These are phyloP conservation scores for Etheostoma nigrum DNA, from an alignment of 2,797 vertebrate genomes.

Conservation along the genomic window DNA sequence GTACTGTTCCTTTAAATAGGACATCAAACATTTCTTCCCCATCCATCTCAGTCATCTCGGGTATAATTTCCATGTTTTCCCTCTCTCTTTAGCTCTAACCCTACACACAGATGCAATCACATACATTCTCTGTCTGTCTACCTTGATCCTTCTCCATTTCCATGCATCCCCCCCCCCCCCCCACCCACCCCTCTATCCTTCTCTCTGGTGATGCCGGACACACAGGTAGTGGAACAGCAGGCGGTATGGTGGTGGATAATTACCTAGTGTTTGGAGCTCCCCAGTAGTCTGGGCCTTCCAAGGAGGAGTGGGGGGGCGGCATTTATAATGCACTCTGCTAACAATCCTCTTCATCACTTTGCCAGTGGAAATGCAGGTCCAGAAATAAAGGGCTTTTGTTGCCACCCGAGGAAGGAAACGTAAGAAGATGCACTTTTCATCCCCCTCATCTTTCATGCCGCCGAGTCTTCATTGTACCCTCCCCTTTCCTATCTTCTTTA, in stretches of 20 bases:
- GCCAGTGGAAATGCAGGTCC: conserved; percentile 44
- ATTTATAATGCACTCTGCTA: conserved; percentile 88
- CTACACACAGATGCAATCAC: conserved; percentile 3
- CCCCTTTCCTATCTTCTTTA: background rate
- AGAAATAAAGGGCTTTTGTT: conserved; percentile 65
- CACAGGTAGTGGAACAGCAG: conserved; percentile 94
- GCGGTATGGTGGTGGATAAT: conserved; percentile 91
- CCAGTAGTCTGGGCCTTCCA: conserved; percentile 91
- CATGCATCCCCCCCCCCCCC: conserved; percentile 24
- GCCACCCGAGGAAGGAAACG: conserved; percentile 87
- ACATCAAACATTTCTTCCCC: conserved; percentile 21
- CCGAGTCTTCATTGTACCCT: conserved; percentile 8
- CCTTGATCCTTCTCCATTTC: conserved; percentile 55
- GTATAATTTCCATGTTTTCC: conserved; percentile 17
- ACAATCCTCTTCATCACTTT: conserved; percentile 50
- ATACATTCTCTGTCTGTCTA: conserved; percentile 35
- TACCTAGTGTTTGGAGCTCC: conserved; percentile 97
- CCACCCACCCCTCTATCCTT: conserved; percentile 42
- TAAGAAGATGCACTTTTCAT: conserved; percentile 87
- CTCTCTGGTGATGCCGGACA: conserved; percentile 85
- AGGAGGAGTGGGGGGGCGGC: conserved; percentile 81
- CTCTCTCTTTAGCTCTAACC: conserved; percentile 9
- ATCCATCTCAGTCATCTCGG: conserved; percentile 16
- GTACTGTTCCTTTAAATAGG: conserved; percentile 6
- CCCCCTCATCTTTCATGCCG: conserved; percentile 42